A percentile compares a stretch with the other conserved stretches of the same genome.
These are phyloP conservation scores for Saccostrea glomerata DNA, from an alignment of 1,140 invertebrate species.

Conservation along the genomic window DNA sequence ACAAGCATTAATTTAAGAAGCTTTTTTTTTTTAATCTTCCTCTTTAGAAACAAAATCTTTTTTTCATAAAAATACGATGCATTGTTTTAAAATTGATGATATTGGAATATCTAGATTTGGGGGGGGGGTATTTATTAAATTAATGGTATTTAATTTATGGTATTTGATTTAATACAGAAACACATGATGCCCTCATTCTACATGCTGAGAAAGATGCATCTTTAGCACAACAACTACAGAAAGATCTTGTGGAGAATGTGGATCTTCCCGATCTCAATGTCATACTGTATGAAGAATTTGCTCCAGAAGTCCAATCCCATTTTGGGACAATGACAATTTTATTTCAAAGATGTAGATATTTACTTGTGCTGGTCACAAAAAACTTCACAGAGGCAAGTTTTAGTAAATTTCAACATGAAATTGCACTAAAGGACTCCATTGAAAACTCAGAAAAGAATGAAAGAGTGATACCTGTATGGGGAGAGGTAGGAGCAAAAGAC, in stretches of 20 bases:
- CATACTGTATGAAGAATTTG: slow-evolving; percentile 32
- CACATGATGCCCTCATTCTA: slow-evolving; percentile 30
- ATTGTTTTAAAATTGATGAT: background rate
- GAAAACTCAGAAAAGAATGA: background rate
- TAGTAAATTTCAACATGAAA: slow-evolving; percentile 20
- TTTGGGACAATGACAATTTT: background rate
- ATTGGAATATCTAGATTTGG: background rate
- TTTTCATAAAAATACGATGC: background rate
- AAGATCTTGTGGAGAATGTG: background rate
- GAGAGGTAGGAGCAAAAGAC: background rate
- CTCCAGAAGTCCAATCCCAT: slow-evolving; percentile 5
- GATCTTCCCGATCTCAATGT: background rate
- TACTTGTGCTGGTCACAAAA: slow-evolving; percentile 15
- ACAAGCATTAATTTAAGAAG: no score
- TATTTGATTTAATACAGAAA: background rate
- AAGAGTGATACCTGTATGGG: slow-evolving; percentile 30
- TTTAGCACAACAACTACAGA: background rate
- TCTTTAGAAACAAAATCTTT: background rate
- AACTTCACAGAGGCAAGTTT: slow-evolving; percentile 39
- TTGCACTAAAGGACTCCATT: slow-evolving; percentile 36
- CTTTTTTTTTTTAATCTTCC: background rate
- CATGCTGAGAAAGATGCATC: slow-evolving; percentile 26
- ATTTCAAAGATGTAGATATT: slow-evolving; percentile 33
- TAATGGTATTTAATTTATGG: background rate
- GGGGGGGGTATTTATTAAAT: no score